phyloP scores from a whole-genome alignment of 2,113 vertebrate species.

The Pseudolaguvia tuberculata region DNA sequence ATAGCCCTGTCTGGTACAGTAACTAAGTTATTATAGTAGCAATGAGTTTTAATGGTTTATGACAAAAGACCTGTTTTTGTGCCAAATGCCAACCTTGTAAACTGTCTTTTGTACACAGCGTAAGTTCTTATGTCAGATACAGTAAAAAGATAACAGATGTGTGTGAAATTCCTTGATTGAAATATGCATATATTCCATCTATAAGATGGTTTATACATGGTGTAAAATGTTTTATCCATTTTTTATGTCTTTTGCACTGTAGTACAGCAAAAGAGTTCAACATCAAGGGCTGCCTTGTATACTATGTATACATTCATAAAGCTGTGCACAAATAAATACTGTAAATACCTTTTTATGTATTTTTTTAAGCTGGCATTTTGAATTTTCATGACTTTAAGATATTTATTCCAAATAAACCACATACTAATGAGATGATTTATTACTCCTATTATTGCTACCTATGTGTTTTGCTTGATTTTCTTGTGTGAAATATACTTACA shows the following conservation, averaged over 20 bases:
- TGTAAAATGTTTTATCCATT: slow-evolving; percentile 54
- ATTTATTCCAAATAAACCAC: slow-evolving; percentile 76
- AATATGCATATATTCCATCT: slow-evolving; percentile 60
- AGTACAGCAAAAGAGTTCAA: slow-evolving; percentile 71
- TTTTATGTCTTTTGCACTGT: slow-evolving; percentile 66
- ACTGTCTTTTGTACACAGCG: slow-evolving; percentile 54
- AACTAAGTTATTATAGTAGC: slow-evolving; percentile 68
- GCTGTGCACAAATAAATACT: slow-evolving; percentile 67
- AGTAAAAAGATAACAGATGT: slow-evolving; percentile 44
- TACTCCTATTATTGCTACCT: background rate
- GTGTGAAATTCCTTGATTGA: slow-evolving; percentile 56
- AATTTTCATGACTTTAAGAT: slow-evolving; percentile 66
- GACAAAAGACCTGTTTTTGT: slow-evolving; percentile 49
- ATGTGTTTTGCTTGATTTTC: background rate
- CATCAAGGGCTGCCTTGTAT: slow-evolving; percentile 72
- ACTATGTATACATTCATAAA: slow-evolving; percentile 76
- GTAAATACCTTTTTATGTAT: slow-evolving; percentile 62
- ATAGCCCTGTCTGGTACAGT: slow-evolving; percentile 67
- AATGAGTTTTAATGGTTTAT: slow-evolving; percentile 44
- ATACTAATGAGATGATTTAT: slow-evolving; percentile 45
- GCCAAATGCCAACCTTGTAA: slow-evolving; percentile 51
- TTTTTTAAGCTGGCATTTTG: slow-evolving; percentile 63
- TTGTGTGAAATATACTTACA: slow-evolving; percentile 1
- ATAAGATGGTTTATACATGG: slow-evolving; percentile 60
- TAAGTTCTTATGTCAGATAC: slow-evolving; percentile 60